These are phyloP conservation scores for Xenus cinereus DNA, from an alignment of 2,113 vertebrate species.

Conservation along the genomic window DNA sequence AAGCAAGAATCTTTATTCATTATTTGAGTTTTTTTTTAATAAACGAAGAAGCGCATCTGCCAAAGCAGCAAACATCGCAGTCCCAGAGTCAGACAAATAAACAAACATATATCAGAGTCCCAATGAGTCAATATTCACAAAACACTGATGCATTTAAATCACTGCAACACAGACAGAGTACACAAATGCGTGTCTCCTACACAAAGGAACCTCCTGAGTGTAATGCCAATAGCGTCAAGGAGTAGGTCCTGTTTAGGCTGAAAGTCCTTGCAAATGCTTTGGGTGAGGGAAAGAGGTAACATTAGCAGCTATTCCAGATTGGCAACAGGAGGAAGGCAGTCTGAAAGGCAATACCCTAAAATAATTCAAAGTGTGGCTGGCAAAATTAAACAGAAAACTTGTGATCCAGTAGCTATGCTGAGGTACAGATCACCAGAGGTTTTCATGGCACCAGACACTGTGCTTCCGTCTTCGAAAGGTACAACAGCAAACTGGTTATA, in stretches of 20 bases:
- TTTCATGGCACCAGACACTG: neutral
- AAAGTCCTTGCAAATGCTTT: neutral
- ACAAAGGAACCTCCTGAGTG: neutral
- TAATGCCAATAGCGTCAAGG: neutral
- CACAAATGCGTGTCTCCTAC: neutral
- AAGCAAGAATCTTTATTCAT: neutral
- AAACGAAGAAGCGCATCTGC: neutral
- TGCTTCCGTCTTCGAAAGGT: rapidly evolving
- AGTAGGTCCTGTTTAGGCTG: neutral
- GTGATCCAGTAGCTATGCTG: neutral
- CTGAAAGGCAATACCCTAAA: neutral
- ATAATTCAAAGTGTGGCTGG: neutral
- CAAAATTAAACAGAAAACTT: neutral
- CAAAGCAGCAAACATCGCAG: constrained; percentile 18
- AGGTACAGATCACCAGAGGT: neutral
- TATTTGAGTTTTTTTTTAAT: neutral
- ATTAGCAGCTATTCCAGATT: neutral
- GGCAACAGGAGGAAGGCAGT: neutral
- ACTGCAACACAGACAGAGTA: neutral
- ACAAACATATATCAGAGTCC: neutral
- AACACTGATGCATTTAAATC: neutral
- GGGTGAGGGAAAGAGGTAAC: neutral
- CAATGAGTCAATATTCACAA: neutral
- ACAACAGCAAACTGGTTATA: neutral
- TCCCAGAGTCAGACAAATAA: constrained; percentile 10